phyloP scores from a whole-genome alignment of 2,888 invertebrate species.

The Rotaria sp. region DNA sequence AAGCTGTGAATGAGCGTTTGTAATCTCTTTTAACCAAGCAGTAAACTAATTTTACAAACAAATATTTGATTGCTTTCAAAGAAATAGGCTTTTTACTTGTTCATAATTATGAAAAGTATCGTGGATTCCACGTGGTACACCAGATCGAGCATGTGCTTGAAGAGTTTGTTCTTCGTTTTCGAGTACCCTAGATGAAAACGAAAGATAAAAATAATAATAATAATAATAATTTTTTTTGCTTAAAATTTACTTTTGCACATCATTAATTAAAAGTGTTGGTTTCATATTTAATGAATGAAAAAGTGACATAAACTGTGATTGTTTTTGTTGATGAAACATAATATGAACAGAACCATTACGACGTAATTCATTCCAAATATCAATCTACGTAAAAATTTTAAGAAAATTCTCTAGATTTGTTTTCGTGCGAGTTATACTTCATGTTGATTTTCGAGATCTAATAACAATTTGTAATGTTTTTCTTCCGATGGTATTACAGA shows the following conservation, averaged over 20 bases:
- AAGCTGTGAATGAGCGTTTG: neutral
- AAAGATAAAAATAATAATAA: neutral
- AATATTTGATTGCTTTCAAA: neutral
- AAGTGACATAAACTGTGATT: neutral
- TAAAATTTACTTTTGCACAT: neutral
- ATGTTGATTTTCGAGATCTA: neutral
- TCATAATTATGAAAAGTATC: neutral
- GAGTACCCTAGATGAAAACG: neutral
- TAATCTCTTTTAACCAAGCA: neutral
- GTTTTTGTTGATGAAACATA: neutral
- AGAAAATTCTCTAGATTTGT: neutral
- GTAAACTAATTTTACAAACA: neutral
- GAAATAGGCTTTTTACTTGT: neutral
- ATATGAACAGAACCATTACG: neutral
- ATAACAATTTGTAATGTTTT: neutral
- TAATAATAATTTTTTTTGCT: neutral
- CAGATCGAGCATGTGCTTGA: neutral
- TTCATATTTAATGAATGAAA: neutral
- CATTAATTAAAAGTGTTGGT: neutral
- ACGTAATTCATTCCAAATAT: neutral
- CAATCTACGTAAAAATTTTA: neutral
- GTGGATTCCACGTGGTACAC: neutral
- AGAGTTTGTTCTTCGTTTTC: neutral
- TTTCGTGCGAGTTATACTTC: neutral
- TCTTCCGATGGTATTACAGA: conserved; percentile 10